Evolutionary conservation across 2,113 vertebrate genomes (phyloP).

Genomic region (Agapornis roseicollis): DNA sequence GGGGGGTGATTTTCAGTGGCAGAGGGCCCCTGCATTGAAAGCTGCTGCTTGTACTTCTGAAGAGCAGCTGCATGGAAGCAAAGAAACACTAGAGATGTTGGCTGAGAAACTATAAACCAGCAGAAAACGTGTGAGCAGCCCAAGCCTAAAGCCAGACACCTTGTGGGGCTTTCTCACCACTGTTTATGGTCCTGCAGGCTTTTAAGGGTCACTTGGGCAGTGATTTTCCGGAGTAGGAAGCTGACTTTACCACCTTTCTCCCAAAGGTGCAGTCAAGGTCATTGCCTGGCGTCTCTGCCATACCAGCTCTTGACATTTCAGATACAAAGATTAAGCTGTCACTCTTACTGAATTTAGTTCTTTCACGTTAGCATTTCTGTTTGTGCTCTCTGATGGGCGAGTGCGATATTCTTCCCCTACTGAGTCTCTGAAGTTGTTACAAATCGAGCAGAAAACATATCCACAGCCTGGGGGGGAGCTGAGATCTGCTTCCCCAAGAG

Average conservation of each 20-base stretch:
- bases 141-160: background rate
- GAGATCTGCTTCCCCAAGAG: background rate
- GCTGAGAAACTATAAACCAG: background rate
- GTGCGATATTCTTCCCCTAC: background rate
- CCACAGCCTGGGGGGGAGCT: background rate
- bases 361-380: background rate
- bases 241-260: slow-evolving; percentile 3
- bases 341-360: background rate
- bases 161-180: background rate
- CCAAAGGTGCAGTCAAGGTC: background rate
- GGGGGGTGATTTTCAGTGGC: background rate
- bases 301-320: slow-evolving; percentile 8
- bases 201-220: background rate
- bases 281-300: background rate
- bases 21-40: background rate
- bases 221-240: background rate
- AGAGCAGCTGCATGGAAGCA: background rate
- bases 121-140: background rate
- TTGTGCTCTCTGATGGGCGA: background rate
- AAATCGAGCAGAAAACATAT: slow-evolving; percentile 4
- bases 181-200: slow-evolving; percentile 11
- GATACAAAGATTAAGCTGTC: slow-evolving; percentile 40
- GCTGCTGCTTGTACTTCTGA: background rate
- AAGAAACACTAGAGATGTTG: background rate
- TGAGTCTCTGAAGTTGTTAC: background rate